Conservation (phyloP, 2,888 invertebrate species). For the Latrodectus elegans region DNA sequence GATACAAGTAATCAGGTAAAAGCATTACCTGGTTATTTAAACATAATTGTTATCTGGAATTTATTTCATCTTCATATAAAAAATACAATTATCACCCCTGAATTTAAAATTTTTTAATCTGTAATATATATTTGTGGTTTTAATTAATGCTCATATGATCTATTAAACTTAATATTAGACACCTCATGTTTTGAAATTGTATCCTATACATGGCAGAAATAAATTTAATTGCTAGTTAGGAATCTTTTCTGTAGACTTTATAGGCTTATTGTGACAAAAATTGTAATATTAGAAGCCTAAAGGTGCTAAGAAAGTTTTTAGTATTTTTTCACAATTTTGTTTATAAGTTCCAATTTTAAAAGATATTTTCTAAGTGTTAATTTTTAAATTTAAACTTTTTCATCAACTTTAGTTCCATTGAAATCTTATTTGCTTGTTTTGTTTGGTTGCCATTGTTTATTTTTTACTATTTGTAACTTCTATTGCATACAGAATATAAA, state of each 20-base stretch:
- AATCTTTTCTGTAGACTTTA: constrained; percentile 55
- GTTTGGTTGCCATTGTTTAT: too few relatives aligned
- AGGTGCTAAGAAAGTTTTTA: constrained; percentile 51
- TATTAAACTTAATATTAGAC: constrained; percentile 31
- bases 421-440: too few relatives aligned
- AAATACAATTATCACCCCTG: constrained; percentile 17
- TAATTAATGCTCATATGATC: constrained; percentile 46
- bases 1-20: too few relatives aligned
- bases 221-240: constrained; percentile 41
- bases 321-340: too few relatives aligned
- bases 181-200: constrained; percentile 52
- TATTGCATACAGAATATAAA: too few relatives aligned
- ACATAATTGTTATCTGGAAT: neutral
- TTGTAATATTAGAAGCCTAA: constrained; percentile 35
- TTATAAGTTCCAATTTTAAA: too few relatives aligned
- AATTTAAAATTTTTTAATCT: constrained; percentile 3
- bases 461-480: too few relatives aligned
- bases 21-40: too few relatives aligned
- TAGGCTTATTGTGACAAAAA: constrained; percentile 51
- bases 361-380: too few relatives aligned
- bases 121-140: constrained; percentile 34
- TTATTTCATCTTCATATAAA: neutral
- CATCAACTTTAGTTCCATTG: too few relatives aligned
- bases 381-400: too few relatives aligned
- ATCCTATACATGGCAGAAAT: constrained; percentile 17